Base-by-base conservation (phyloP, 1,140 invertebrate genomes). In the Drosophila trapezifrons region DNA sequence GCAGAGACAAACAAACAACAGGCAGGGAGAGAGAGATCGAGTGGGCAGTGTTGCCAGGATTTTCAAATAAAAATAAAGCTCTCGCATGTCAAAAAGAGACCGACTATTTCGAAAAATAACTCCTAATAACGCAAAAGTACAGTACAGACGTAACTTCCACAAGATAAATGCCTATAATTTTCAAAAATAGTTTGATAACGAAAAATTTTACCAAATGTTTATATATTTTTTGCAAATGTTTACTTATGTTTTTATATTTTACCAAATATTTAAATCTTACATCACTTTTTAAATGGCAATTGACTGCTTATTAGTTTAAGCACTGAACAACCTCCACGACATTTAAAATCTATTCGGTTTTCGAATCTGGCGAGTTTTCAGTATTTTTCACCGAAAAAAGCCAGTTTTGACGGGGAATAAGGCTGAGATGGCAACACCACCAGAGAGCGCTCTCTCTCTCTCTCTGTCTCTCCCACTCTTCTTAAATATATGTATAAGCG, bases 1-100 rank as follows among this genome's bases (percentile, higher is more conserved):
- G 52, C 42, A 56, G 27, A 71, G 40, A 60, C 52, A 79, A 76
- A 79, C 71, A 84, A 84, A 77, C 49, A 51, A 51, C 20, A 38
- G 27, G 12, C 49, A 35, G 47, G 45, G 55, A 17, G 47, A 37
- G 22, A 47, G 49, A 35, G 58, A 40, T 15, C 29, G 29, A 10
- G 25, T n/a, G 9, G 20, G 3, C 12, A 60, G 58, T 60, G 46
- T 15, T 38, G 45, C 27, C 56, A 47, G 52, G 52, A 22, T 35
- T 17, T 38, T 13, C 9, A 10, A 35, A 35, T 32, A 15, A 35
- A 20, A 1, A 52, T 35, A 18, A 29, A 1, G 4, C 46, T 49
- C 40, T 17, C 40, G 10, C n/a, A 40, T 29, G 27, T 7, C 8
- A 43, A 18, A 32, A 51, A 12, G 51, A 22, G 22, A 22, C 10